Conservation (phyloP, 2,797 vertebrate species). For the Denticeps clupeoides region DNA sequence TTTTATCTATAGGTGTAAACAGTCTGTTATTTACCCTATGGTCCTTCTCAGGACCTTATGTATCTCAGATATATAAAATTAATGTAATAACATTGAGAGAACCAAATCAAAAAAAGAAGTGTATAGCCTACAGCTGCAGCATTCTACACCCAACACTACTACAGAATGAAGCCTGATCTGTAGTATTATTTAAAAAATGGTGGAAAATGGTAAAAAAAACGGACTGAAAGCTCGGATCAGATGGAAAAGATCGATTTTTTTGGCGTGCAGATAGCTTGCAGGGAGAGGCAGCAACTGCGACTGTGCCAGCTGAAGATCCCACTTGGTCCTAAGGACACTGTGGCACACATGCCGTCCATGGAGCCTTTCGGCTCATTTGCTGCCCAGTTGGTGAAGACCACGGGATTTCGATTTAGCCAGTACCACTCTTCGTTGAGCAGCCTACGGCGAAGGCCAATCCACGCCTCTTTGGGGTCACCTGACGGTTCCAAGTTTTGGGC, state of each 20-base stretch:
- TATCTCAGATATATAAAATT: too few species aligned
- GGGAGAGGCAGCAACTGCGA: slow-evolving; percentile 37
- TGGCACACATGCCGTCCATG: slow-evolving; percentile 36
- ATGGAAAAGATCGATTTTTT: not conserved
- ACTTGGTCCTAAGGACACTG: slow-evolving; percentile 11
- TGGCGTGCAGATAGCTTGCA: slow-evolving; percentile 44
- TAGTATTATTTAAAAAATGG: too few species aligned
- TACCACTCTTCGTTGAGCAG: slow-evolving; percentile 43
- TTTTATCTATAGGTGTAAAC: too few species aligned
- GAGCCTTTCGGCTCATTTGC: slow-evolving; percentile 18
- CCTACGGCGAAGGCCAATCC: slow-evolving; percentile 52
- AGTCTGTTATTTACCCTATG: too few species aligned
- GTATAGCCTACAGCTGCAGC: too few species aligned
- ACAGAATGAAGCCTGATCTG: too few species aligned
- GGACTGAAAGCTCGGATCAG: not conserved
- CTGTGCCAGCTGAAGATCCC: slow-evolving; percentile 35
- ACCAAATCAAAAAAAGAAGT: too few species aligned
- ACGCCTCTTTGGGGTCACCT: slow-evolving; percentile 4
- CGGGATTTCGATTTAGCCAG: slow-evolving; percentile 25
- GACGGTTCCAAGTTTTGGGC: not conserved
- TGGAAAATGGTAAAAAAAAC: not conserved
- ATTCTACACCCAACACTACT: not conserved
- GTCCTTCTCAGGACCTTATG: too few species aligned
- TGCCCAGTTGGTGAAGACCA: slow-evolving; percentile 36
- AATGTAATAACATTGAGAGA: too few species aligned